Percentiles rank a stretch among this genome's conserved stretches.
These are phyloP conservation scores for Gallinago undulata DNA, from an alignment of 2,113 vertebrate genomes.

Conservation along the genomic window DNA sequence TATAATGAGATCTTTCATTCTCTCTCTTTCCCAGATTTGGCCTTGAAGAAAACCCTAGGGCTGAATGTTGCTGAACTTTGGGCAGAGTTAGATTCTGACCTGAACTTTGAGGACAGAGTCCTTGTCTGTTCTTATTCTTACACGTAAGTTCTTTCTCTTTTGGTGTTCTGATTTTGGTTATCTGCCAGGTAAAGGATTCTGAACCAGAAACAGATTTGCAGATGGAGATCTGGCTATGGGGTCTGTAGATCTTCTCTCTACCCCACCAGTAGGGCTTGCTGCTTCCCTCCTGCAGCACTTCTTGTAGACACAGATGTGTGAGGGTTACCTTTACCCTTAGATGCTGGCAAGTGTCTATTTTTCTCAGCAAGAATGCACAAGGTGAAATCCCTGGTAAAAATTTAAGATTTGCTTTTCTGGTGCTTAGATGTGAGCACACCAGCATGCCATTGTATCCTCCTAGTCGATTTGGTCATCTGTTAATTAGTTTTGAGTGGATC, in stretches of 20 bases:
- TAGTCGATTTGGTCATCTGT: not conserved
- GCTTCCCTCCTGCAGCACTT: not conserved
- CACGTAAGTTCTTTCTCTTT: not conserved
- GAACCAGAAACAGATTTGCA: not conserved
- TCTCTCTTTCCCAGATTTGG: not conserved
- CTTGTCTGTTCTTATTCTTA: not conserved
- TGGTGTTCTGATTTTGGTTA: not conserved
- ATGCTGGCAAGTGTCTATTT: not conserved
- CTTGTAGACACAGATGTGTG: not conserved
- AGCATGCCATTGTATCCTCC: not conserved
- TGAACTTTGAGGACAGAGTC: not conserved
- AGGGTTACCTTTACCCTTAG: not conserved
- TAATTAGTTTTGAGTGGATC: not conserved
- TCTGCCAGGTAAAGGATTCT: not conserved
- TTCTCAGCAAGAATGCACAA: not conserved
- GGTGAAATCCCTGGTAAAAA: not conserved
- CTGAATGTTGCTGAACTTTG: conserved; percentile 13
- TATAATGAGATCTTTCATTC: conserved; percentile 23
- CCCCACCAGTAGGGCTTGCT: not conserved
- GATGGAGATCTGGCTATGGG: not conserved
- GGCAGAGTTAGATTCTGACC: not conserved
- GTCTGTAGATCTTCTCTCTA: not conserved
- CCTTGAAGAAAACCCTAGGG: conserved; percentile 11
- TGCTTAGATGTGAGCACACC: not conserved
- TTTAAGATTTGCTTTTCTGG: not conserved